Conservation (phyloP, 35 echinoderm and acorn worm species). For the Apostichopus californicus region DNA sequence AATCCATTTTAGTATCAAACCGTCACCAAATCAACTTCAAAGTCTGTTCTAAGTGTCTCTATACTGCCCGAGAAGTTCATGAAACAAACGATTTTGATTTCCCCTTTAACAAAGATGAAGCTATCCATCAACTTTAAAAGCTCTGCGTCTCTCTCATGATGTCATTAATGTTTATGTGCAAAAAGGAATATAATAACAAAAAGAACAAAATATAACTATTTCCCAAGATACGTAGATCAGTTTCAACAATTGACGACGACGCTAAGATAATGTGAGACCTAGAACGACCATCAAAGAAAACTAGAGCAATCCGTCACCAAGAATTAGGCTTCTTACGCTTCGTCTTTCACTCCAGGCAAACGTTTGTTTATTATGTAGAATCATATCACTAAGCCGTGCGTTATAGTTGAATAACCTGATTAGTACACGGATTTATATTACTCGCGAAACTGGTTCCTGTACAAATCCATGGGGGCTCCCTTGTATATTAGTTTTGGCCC, state of each 20-base stretch:
- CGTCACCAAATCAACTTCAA: too few relatives aligned
- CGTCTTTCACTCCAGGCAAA: neutral
- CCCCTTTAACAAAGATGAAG: constrained; percentile 13
- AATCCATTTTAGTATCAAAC: too few relatives aligned
- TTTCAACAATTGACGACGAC: neutral
- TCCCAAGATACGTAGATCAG: constrained; percentile 18
- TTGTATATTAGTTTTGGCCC: too few relatives aligned
- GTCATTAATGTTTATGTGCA: constrained; percentile 30
- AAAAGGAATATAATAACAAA: neutral
- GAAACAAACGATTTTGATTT: neutral
- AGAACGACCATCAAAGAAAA: neutral
- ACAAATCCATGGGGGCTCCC: too few relatives aligned
- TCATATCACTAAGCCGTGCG: neutral
- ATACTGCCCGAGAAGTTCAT: too few relatives aligned
- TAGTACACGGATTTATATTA: neutral
- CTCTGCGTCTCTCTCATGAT: neutral
- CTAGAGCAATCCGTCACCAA: constrained; percentile 27
- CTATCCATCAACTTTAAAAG: constrained; percentile 14
- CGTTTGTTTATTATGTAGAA: constrained; percentile 43
- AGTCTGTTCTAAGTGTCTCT: too few relatives aligned
- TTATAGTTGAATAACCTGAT: constrained; percentile 1
- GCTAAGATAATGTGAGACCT: neutral
- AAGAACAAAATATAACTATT: constrained; percentile 27
- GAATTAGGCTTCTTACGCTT: neutral
- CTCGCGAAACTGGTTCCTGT: neutral